Evolutionary conservation across 2,113 vertebrate species (phyloP).

Genomic region (Atlantisia rogersi): DNA sequence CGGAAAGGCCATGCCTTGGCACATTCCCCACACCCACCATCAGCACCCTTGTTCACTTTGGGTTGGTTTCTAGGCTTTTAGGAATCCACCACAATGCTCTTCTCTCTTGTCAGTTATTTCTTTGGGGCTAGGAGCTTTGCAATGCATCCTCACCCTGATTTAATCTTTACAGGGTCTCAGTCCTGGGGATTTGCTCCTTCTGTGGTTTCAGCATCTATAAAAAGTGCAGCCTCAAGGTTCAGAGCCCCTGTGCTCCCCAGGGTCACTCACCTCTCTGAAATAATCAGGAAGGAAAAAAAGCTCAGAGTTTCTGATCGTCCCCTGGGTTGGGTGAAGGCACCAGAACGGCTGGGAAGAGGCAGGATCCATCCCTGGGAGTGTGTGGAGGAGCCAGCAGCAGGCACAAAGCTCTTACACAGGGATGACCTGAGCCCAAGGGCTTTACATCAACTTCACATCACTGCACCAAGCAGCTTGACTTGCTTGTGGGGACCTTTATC

Average conservation of each 20-base stretch:
- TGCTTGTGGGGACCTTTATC: rapidly evolving
- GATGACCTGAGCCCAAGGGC: background rate
- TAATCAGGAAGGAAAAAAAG: background rate
- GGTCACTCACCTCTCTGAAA: background rate
- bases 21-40: background rate
- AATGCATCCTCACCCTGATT: background rate
- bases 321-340: rapidly evolving
- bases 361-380: background rate
- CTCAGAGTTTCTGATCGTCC: rapidly evolving
- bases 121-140: background rate
- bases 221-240: background rate
- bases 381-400: background rate
- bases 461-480: background rate
- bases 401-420: background rate
- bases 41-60: background rate
- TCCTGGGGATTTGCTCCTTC: background rate
- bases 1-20: rapidly evolving
- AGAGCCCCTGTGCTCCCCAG: background rate
- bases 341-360: background rate
- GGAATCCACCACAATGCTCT: background rate
- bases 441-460: background rate
- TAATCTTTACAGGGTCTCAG: rapidly evolving
- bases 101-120: background rate
- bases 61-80: background rate
- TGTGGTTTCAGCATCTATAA: background rate